A percentile compares a stretch with the other conserved stretches of the same genome.
Evolutionary conservation across 92 coral and sea anemone species (phyloP).

Genomic region (Actinostola sp.): DNA sequence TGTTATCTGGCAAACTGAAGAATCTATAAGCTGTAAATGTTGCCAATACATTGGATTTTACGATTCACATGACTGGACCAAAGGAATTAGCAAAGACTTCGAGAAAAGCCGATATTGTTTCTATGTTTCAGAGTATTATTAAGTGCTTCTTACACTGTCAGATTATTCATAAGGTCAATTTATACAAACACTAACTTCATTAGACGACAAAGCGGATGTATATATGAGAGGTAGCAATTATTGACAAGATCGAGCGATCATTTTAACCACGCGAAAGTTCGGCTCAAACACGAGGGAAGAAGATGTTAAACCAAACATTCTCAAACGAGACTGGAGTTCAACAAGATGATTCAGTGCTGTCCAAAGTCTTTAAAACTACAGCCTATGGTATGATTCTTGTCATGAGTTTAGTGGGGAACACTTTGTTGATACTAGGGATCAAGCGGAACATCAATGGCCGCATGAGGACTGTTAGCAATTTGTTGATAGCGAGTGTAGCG

Average conservation of each 20-base stretch:
- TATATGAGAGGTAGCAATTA: not conserved
- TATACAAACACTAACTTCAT: not conserved
- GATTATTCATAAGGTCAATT: not conserved
- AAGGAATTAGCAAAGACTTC: no score
- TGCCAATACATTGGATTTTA: no score
- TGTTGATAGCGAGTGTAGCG: conserved; percentile 56
- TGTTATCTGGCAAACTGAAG: no score
- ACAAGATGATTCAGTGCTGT: not conserved
- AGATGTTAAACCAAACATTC: conserved; percentile 6
- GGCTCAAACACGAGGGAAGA: not conserved
- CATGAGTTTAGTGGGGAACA: conserved; percentile 48
- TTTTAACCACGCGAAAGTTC: not conserved
- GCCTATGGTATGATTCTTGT: conserved; percentile 43
- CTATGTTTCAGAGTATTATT: not conserved
- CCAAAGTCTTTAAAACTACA: conserved; percentile 18
- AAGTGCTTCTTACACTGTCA: not conserved
- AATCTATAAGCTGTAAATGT: no score
- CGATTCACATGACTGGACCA: no score
- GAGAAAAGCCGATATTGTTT: not conserved
- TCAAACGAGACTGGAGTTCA: not conserved
- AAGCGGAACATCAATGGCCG: conserved; percentile 57
- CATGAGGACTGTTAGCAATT: conserved; percentile 53
- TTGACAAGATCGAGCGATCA: not conserved
- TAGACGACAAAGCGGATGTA: not conserved
- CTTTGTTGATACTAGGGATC: conserved; percentile 44